Percentiles rank a stretch among this genome's conserved stretches.
Conservation (phyloP, 2,888 invertebrate genomes). For the Ametastegia equiseti region DNA sequence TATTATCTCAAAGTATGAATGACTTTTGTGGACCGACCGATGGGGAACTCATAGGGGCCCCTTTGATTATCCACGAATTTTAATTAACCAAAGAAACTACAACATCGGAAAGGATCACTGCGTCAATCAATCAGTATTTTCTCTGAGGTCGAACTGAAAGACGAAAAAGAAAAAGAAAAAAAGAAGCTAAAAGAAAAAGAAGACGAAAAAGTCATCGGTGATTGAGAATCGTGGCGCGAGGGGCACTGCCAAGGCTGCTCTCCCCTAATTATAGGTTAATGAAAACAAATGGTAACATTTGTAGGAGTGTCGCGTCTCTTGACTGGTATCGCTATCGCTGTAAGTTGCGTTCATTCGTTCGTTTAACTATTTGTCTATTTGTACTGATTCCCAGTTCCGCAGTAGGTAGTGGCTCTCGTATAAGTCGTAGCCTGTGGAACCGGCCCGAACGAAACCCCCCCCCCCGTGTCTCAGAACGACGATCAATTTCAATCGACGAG, state of each 20-base stretch:
- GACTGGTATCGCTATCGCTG: constrained; percentile 47
- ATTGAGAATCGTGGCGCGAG: constrained; percentile 35
- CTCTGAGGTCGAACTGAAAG: neutral
- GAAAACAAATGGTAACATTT: constrained; percentile 71
- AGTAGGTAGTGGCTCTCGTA: no score
- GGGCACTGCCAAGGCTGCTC: constrained; percentile 51
- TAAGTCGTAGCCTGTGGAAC: constrained; percentile 36
- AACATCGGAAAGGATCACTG: neutral
- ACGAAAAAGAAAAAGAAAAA: constrained; percentile 35
- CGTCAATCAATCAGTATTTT: neutral
- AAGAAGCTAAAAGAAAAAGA: neutral
- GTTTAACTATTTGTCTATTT: constrained; percentile 46
- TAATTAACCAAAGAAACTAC: no score
- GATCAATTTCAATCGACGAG: constrained; percentile 57
- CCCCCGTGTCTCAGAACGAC: constrained; percentile 47
- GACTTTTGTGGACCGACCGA: no score
- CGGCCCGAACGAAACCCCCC: neutral
- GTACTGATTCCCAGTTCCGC: constrained; percentile 32
- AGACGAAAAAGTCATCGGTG: constrained; percentile 24
- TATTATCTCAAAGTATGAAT: no score
- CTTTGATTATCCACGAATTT: no score
- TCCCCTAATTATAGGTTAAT: constrained; percentile 68
- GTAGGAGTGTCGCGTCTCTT: constrained; percentile 56
- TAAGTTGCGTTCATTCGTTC: constrained; percentile 12
- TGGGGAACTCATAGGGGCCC: no score